Evolutionary conservation across 2,797 vertebrate species (phyloP).

Genomic region (Aeoliscus strigatus): DNA sequence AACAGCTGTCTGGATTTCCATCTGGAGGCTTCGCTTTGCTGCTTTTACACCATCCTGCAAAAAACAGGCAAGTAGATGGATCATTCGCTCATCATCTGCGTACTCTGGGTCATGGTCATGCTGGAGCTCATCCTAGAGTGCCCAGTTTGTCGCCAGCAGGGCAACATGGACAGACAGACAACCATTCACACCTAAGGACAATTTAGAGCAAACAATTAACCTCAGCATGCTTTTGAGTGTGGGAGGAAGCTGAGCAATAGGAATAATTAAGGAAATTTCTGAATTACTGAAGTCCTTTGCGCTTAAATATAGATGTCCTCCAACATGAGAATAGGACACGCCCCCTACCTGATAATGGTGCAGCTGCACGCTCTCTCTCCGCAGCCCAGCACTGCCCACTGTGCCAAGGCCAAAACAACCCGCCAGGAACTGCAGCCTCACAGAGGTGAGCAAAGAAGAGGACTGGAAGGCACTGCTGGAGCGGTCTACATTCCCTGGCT

Average conservation of each 20-base stretch:
- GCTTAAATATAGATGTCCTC: background rate
- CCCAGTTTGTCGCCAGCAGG: no score
- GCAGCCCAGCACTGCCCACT: constrained; percentile 80
- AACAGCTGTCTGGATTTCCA: constrained; percentile 93
- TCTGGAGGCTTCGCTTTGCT: constrained; percentile 89
- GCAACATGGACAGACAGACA: no score
- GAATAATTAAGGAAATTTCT: no score
- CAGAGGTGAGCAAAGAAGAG: constrained; percentile 89
- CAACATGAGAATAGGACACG: background rate
- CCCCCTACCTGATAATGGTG: constrained; percentile 91
- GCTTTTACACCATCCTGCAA: constrained; percentile 90
- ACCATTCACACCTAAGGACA: no score
- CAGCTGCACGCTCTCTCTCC: constrained; percentile 90
- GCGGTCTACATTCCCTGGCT: constrained; percentile 66
- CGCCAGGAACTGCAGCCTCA: constrained; percentile 92
- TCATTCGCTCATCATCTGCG: no score
- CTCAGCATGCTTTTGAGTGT: no score
- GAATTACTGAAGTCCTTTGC: no score
- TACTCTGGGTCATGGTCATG: no score
- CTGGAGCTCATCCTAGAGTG: no score
- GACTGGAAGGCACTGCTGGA: constrained; percentile 83
- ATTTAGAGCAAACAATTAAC: background rate
- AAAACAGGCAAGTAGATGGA: no score
- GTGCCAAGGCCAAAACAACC: constrained; percentile 95
- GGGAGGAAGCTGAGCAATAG: no score